A percentile compares a stretch with the other conserved stretches of the same genome.
These are phyloP conservation scores for Noturus placidus DNA, from an alignment of 2,113 vertebrate genomes.

Conservation along the genomic window DNA sequence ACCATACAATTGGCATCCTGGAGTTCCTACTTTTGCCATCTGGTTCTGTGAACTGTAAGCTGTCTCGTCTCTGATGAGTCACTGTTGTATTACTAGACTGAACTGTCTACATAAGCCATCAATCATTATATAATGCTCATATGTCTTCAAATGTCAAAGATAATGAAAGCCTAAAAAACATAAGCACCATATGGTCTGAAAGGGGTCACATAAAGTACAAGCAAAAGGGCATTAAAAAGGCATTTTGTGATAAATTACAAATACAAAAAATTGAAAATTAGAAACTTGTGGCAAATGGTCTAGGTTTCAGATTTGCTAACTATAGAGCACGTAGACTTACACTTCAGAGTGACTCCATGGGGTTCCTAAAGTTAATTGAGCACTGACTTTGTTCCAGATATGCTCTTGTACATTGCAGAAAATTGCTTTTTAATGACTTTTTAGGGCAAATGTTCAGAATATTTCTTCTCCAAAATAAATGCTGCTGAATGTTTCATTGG, in stretches of 20 bases:
- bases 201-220: not conserved
- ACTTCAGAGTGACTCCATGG: not conserved
- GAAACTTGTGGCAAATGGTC: not conserved
- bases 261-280: not conserved
- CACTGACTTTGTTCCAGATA: constrained; percentile 17
- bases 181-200: not conserved
- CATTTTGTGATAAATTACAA: not conserved
- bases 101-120: constrained; percentile 12
- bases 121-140: constrained; percentile 13
- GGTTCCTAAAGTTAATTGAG: constrained; percentile 26
- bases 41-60: constrained; percentile 44
- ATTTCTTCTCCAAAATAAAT: not conserved
- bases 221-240: too few relatives aligned
- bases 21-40: constrained; percentile 49
- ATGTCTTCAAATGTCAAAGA: not conserved
- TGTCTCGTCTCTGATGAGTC: constrained; percentile 31
- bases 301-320: not conserved
- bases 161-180: constrained; percentile 14
- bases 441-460: not conserved
- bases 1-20: constrained; percentile 4
- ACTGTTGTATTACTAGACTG: constrained; percentile 34
- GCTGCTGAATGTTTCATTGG: not conserved
- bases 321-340: not conserved
- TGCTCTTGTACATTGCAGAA: not conserved
- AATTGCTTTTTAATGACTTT: constrained; percentile 23